Percentiles rank a stretch among this genome's conserved stretches.
These are phyloP conservation scores for Heliconius hermathena DNA, from an alignment of 1,140 invertebrate genomes.

Conservation along the genomic window DNA sequence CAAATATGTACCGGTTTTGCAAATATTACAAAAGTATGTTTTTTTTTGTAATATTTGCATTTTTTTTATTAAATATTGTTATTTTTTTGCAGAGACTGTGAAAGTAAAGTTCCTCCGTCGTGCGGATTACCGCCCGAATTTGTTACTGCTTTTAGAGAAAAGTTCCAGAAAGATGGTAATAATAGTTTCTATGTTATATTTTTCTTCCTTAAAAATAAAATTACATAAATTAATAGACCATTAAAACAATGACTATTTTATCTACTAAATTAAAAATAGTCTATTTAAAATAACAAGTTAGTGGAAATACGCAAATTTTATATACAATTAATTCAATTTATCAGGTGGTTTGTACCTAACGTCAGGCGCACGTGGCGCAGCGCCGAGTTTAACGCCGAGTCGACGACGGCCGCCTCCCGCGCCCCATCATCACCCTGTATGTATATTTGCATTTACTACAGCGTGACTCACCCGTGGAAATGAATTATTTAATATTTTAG, in stretches of 20 bases:
- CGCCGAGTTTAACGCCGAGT: conserved; percentile 24
- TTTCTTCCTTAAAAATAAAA: neutral
- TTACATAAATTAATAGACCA: no score
- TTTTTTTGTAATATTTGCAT: no score
- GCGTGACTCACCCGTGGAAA: no score
- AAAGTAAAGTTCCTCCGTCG: conserved; percentile 93
- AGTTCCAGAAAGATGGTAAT: conserved; percentile 84
- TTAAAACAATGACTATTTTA: no score
- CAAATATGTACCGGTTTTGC: no score
- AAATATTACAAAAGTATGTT: no score
- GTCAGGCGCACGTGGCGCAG: conserved; percentile 36
- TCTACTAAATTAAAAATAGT: no score
- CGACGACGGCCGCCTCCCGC: conserved; percentile 28
- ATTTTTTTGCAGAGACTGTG: conserved; percentile 88
- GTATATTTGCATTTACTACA: neutral
- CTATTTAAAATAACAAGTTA: no score
- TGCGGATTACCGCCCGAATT: conserved; percentile 94
- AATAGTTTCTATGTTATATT: neutral
- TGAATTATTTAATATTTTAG: no score
- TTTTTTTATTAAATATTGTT: neutral
- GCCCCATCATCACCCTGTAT: conserved; percentile 14
- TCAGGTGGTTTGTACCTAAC: conserved; percentile 52
- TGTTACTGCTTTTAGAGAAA: conserved; percentile 90
- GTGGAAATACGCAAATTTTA: no score
- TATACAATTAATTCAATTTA: neutral